Evolutionary conservation across 2,888 invertebrate species (phyloP).

Genomic region (Tricholauxania praeusta): DNA sequence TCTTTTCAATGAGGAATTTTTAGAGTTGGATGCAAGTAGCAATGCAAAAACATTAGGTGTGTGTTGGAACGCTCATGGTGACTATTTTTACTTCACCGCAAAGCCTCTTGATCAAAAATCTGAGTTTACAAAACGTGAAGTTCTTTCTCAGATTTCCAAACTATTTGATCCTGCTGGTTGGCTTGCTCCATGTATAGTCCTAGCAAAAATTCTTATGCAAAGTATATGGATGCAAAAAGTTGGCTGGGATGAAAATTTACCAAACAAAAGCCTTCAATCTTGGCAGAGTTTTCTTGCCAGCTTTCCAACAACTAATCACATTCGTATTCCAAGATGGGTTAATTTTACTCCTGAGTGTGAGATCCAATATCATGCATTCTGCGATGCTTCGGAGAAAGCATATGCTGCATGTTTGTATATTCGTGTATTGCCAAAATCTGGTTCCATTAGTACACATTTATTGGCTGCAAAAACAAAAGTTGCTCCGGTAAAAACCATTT

Average conservation of each 20-base stretch:
- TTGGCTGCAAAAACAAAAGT: constrained; percentile 35
- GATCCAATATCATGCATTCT: constrained; percentile 29
- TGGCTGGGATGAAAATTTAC: constrained; percentile 10
- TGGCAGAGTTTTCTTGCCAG: neutral
- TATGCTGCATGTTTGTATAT: constrained; percentile 26
- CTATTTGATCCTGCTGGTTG: constrained; percentile 23
- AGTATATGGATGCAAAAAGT: constrained; percentile 7
- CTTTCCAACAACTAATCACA: constrained; percentile 13
- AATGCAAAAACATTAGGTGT: constrained; percentile 37
- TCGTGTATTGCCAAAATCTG: neutral
- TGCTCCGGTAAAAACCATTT: constrained; percentile 29
- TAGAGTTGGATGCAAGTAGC: constrained; percentile 33
- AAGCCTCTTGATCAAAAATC: constrained; percentile 3
- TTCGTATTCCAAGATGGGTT: constrained; percentile 36
- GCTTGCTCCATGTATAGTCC: constrained; percentile 12
- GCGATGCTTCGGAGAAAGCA: constrained; percentile 37
- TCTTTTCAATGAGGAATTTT: constrained; percentile 24
- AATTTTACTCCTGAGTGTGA: constrained; percentile 4
- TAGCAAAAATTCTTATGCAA: constrained; percentile 15
- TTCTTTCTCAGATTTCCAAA: constrained; percentile 15
- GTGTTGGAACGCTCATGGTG: constrained; percentile 37
- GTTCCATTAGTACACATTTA: constrained; percentile 17
- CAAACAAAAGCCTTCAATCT: neutral
- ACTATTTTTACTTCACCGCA: constrained; percentile 25
- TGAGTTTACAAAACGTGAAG: constrained; percentile 32